A percentile compares a stretch with the other conserved stretches of the same genome.
phyloP scores from a whole-genome alignment of 1,140 invertebrate species.

The Drosophila sturtevanti region DNA sequence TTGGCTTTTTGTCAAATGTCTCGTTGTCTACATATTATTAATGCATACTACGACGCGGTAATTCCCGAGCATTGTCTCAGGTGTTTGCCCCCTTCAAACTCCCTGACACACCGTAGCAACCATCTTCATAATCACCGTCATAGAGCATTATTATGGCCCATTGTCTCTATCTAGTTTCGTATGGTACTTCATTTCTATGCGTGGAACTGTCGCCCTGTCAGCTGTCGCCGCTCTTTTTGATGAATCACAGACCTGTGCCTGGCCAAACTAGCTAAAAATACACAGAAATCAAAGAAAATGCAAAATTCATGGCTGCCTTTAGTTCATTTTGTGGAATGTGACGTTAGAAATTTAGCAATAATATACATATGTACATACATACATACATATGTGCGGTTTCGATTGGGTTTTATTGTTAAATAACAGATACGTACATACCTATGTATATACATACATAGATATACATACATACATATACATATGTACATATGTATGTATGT shows the following conservation, averaged over 20 bases:
- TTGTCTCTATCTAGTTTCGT: conserved; percentile 57
- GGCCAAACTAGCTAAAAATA: conserved; percentile 71
- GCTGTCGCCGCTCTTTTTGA: conserved; percentile 75
- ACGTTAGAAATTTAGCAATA: conserved; percentile 58
- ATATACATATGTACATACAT: neutral
- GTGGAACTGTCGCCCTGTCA: conserved; percentile 66
- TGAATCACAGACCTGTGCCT: conserved; percentile 72
- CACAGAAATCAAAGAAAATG: conserved; percentile 56
- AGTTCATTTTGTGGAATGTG: conserved; percentile 55
- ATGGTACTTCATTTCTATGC: conserved; percentile 72
- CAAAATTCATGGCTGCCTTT: conserved; percentile 71
- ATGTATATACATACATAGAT: no score
- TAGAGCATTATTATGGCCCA: conserved; percentile 37
- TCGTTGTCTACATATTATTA: conserved; percentile 39
- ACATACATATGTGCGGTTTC: conserved; percentile 12
- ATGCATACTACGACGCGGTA: conserved; percentile 62
- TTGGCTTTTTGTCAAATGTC: conserved; percentile 60
- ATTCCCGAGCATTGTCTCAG: conserved; percentile 64
- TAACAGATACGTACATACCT: conserved; percentile 65
- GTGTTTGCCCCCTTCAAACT: conserved; percentile 57
- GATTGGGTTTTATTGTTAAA: neutral
- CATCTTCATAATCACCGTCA: conserved; percentile 9
- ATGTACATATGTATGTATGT: no score
- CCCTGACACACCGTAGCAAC: neutral
- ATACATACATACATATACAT: no score